These are phyloP conservation scores for Aspidiotus destructor DNA, from an alignment of 2,888 invertebrate genomes.

Conservation along the genomic window DNA sequence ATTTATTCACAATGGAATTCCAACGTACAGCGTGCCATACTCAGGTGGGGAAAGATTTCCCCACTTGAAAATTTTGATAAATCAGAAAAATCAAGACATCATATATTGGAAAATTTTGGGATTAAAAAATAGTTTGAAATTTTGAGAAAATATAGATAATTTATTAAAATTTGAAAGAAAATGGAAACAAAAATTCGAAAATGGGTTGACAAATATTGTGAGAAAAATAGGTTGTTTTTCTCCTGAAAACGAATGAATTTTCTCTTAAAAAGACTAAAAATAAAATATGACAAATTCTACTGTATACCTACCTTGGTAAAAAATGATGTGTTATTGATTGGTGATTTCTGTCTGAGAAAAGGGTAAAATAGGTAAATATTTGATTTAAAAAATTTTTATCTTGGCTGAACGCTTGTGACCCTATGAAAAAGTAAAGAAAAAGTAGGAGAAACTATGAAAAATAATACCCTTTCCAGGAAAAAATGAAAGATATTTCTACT, in stretches of 20 bases:
- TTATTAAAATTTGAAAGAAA: not conserved
- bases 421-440: not conserved
- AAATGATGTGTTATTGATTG: not conserved
- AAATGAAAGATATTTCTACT: conserved; percentile 11
- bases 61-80: too few relatives aligned
- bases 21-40: too few relatives aligned
- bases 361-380: not conserved
- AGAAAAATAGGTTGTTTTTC: not conserved
- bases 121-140: too few relatives aligned
- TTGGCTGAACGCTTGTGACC: not conserved
- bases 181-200: not conserved
- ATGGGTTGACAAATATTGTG: not conserved
- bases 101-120: too few relatives aligned
- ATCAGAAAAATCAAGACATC: too few relatives aligned
- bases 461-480: not conserved
- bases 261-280: not conserved
- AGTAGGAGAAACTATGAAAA: too few relatives aligned
- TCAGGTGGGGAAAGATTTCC: too few relatives aligned
- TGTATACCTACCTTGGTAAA: not conserved
- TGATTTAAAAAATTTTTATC: not conserved
- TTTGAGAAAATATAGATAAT: not conserved
- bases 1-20: too few relatives aligned
- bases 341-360: conserved; percentile 1
- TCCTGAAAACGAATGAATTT: not conserved
- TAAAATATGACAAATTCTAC: not conserved